Evolutionary conservation across 2,888 invertebrate genomes (phyloP).

Genomic region (Conomelus anceps): DNA sequence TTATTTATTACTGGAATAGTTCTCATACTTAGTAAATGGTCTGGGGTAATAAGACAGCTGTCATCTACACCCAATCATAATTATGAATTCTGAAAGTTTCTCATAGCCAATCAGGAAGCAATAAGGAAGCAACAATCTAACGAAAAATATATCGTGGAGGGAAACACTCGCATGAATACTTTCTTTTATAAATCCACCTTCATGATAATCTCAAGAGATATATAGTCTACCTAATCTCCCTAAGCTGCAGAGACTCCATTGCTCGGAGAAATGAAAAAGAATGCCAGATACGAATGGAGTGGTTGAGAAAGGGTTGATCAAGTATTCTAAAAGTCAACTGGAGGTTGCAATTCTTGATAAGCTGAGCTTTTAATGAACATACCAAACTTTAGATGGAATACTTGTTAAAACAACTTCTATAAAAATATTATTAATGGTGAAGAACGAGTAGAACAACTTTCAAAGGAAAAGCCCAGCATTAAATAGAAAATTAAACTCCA

Average conservation of each 20-base stretch:
- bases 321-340: neutral
- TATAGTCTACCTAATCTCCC: neutral
- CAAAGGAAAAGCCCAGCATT: conserved; percentile 4
- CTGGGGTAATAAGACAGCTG: no score
- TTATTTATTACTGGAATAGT: no score
- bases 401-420: neutral
- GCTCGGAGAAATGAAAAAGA: neutral
- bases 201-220: neutral
- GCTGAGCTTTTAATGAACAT: neutral
- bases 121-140: no score
- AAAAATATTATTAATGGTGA: neutral
- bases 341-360: neutral
- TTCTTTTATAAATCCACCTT: neutral
- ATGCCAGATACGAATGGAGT: neutral
- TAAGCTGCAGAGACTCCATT: neutral
- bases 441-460: conserved; percentile 1
- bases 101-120: no score
- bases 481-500: conserved; percentile 13
- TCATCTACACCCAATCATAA: no score
- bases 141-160: no score
- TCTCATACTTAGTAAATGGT: no score
- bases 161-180: neutral
- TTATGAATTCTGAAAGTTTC: no score
- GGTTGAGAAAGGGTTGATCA: neutral
- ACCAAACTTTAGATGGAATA: neutral